phyloP scores from a whole-genome alignment of 1,140 invertebrate genomes.

The Mactra quadrangularis region DNA sequence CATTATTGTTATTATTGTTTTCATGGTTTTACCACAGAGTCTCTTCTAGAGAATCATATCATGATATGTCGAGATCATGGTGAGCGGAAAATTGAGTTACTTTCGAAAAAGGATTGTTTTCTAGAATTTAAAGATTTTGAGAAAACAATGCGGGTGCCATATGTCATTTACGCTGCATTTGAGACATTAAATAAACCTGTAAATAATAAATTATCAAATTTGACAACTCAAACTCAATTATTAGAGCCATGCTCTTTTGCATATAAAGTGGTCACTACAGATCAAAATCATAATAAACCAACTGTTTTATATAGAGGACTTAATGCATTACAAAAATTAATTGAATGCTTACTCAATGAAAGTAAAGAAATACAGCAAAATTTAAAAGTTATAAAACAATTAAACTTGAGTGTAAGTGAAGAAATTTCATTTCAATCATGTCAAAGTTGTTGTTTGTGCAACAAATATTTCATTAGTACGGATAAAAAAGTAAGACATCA shows the following conservation, averaged over 20 bases:
- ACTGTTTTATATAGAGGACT: conserved; percentile 28
- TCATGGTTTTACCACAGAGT: conserved; percentile 2
- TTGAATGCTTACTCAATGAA: conserved; percentile 16
- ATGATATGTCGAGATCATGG: neutral
- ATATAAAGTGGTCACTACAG: conserved; percentile 23
- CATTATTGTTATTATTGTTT: conserved; percentile 4
- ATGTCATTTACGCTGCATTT: conserved; percentile 15
- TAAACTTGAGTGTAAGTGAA: conserved; percentile 3
- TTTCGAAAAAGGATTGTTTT: neutral
- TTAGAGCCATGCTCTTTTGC: conserved; percentile 20
- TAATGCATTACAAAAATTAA: neutral
- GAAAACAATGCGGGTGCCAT: conserved; percentile 1
- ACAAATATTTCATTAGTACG: conserved; percentile 51
- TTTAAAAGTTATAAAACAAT: neutral
- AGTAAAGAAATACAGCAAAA: conserved; percentile 10
- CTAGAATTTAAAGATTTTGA: conserved; percentile 39
- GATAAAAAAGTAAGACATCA: conserved; percentile 38
- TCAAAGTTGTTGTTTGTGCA: conserved; percentile 14
- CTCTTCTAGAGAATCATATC: neutral
- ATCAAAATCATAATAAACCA: conserved; percentile 1
- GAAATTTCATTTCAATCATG: neutral
- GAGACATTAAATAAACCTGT: conserved; percentile 18
- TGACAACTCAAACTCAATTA: neutral
- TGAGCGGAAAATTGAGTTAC: conserved; percentile 2
- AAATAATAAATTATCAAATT: neutral